Base-by-base conservation (phyloP, 2,888 invertebrate species). In the Drosophila macrospina region DNA sequence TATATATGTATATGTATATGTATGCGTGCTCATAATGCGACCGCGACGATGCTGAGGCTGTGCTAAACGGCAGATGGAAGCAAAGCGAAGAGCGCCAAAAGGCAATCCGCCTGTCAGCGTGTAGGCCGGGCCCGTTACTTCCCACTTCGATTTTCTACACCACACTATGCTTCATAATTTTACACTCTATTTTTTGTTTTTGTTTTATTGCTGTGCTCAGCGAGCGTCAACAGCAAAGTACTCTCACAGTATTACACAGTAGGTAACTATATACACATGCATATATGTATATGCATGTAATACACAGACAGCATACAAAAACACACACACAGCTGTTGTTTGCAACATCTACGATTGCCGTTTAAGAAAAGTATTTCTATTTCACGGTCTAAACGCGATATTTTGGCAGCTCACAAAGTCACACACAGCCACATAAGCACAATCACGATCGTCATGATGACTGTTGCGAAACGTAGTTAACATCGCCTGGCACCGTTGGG, bases 91-190 rank as follows among this genome's bases (percentile, higher is more conserved):
- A 66, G 65, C 57, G 70, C 76, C 64, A 69, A 75, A 42, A 72
- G 50, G 24, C 78, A 60, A 39, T 54, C 54, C 39, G 63, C 30
- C 63, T 41, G 48, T 50, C 34, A 61, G 63, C 55, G 62, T 72
- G 75, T 76, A 72, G 69, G 70, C 60, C 34, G 76, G 34, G 47
- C 70, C 78, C 78, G 81, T 80, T 81, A 74, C 78, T 70, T 74
- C 78, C 78, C 80, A 62, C 72, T 65, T 61, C 34, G 44, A 34
- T 66, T 63, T 50, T 57, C 42, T 54, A 41, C 13, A 56, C 47
- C 47, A 47, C 45, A 16, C 16, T 55, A 7, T 45, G 52, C 47
- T 50, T 42, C 34, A 68, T 62, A 34, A 42, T 52, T 42, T 62
- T 39, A 30, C 39, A 57, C 66, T 61, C 52, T 28, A 39, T 32